phyloP scores from a whole-genome alignment of 2,797 vertebrate genomes.

The Urosaurus nigricauda region DNA sequence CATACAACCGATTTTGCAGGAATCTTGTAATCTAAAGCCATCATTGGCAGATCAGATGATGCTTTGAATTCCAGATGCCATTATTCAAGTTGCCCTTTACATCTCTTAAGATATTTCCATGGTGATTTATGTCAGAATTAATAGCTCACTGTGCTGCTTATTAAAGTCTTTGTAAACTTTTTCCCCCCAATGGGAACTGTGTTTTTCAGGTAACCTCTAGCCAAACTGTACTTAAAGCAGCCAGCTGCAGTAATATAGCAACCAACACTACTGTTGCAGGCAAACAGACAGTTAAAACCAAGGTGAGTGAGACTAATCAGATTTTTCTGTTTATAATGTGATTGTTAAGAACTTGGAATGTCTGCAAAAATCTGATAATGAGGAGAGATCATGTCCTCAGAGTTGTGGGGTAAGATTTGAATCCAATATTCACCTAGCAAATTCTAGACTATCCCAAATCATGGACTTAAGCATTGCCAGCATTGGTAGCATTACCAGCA shows the following conservation, averaged over 20 bases:
- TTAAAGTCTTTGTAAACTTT: not conserved
- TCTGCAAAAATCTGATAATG: not conserved
- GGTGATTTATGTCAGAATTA: not conserved
- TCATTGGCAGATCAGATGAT: no score
- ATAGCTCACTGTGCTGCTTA: not conserved
- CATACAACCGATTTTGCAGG: not conserved
- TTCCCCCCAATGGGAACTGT: not conserved
- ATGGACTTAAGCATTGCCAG: not conserved
- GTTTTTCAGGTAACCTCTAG: slow-evolving; percentile 27
- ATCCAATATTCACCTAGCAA: not conserved
- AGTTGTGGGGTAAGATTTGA: not conserved
- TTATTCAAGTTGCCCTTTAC: not conserved
- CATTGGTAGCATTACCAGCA: no score
- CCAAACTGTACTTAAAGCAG: slow-evolving; percentile 8
- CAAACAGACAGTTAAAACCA: not conserved
- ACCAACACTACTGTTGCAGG: not conserved
- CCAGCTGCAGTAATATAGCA: not conserved
- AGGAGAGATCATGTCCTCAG: not conserved
- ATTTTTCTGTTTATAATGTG: not conserved
- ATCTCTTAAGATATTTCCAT: not conserved
- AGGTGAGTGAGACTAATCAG: slow-evolving; percentile 8
- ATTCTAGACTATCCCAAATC: not conserved
- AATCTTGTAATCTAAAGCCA: not conserved
- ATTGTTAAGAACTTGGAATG: not conserved
- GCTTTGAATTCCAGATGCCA: not conserved